A percentile compares a stretch with the other conserved stretches of the same genome.
Evolutionary conservation across 2,113 vertebrate genomes (phyloP).

Genomic region (Melanocharis versteri): DNA sequence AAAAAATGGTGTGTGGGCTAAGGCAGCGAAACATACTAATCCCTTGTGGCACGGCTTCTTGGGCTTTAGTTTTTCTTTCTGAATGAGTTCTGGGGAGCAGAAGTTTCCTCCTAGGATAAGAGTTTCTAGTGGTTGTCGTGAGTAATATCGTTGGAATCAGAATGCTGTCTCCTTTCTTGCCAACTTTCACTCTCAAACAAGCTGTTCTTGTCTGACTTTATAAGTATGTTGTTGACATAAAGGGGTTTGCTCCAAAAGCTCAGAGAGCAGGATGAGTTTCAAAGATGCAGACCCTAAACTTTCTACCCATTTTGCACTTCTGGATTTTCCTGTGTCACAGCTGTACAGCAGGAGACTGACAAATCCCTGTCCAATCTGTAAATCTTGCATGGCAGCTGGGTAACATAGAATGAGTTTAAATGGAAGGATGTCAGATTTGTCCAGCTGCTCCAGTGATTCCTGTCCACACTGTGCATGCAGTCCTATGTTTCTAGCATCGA

Average conservation of each 20-base stretch:
- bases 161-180: neutral
- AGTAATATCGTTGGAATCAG: neutral
- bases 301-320: neutral
- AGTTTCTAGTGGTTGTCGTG: neutral
- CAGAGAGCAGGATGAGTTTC: neutral
- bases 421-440: neutral
- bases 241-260: neutral
- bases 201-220: neutral
- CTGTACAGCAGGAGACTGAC: neutral
- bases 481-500: neutral
- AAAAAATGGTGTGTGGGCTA: neutral
- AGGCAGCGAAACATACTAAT: neutral
- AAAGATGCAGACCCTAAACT: neutral
- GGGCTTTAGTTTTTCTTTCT: neutral
- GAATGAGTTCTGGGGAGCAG: neutral
- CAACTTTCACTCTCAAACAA: neutral
- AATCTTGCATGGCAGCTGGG: neutral
- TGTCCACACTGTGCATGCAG: rapidly evolving
- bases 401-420: neutral
- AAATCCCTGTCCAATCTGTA: neutral
- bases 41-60: neutral
- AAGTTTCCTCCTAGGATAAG: neutral
- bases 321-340: neutral
- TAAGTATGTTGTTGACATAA: neutral
- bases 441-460: neutral